phyloP scores from a whole-genome alignment of 2,797 vertebrate genomes.

The Psittacula derbiana region DNA sequence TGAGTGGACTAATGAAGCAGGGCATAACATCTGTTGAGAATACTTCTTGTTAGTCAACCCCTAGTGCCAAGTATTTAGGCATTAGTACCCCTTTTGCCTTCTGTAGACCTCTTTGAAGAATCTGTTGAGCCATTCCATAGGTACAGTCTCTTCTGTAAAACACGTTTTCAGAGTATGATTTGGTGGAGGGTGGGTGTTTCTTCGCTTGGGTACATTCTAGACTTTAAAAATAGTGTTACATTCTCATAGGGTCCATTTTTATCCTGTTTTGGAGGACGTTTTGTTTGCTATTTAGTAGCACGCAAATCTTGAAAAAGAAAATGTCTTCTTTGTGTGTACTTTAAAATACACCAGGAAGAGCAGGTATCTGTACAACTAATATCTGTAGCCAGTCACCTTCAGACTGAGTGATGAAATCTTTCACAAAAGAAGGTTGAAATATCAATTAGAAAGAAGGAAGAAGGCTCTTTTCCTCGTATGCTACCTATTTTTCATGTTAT shows the following conservation, averaged over 20 bases:
- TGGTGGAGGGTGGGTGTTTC: fast-evolving
- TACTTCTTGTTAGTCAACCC: neutral
- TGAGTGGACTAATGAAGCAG: neutral
- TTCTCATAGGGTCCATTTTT: neutral
- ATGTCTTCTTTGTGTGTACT: neutral
- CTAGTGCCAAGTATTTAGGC: neutral
- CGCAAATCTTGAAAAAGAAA: neutral
- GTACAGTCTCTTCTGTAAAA: neutral
- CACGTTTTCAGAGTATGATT: neutral
- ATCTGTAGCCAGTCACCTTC: neutral
- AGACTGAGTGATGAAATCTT: neutral
- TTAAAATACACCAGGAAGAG: neutral
- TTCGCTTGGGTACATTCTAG: neutral
- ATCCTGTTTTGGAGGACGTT: neutral
- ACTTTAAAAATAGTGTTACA: neutral
- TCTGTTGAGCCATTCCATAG: neutral
- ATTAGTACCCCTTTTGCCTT: neutral
- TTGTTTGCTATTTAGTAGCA: neutral
- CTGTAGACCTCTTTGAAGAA: neutral
- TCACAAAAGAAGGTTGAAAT: neutral
- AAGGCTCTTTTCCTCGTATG: neutral
- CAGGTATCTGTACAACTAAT: neutral
- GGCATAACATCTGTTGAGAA: neutral
- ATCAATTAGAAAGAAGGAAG: neutral
- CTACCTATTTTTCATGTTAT: neutral